Evolutionary conservation across 1,140 invertebrate genomes (phyloP), one percentile per base, ranked within the genome.

Genomic region (Ganaspis sp.): DNA sequence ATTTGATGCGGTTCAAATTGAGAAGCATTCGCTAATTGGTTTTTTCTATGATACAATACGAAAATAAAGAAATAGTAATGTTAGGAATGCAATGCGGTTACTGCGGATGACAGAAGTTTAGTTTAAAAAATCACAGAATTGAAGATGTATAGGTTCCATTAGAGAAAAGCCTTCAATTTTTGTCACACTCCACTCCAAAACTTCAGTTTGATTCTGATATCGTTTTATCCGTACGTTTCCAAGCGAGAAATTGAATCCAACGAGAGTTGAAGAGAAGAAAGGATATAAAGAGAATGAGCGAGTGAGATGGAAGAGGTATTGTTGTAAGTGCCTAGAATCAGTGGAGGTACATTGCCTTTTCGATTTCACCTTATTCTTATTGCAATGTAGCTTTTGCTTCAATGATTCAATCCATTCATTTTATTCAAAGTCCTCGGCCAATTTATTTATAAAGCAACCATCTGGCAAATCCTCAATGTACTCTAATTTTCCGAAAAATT

Each of bases 231-330:
- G 54, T 23, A 64, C 58, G 58, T 64, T 64, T 34, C 58, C 58
- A 64, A 64, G 58, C 58, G 58, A 26, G 23, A 64, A 64, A 64
- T 64, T 64, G 58, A 64, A 64, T 64, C 12, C 12, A 34, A 64
- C 58, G 23, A 64, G n/a, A n/a, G 54, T 11, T 58, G 54, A 58
- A 21, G 19, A 58, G 54, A 64, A 64, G 26, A 29, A 34, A n/a
- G 58, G 34, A 71, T 42, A 42, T 40, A 12, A 45, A 40, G 17
- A 42, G 70, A 40, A 71, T 42, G 38, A 64, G 23, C 29, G 26
- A 15, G 58, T 64, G 15, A 9, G 54, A 34, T 29, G 15, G 12
- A 64, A 64, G 26, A 29, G 58, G 11, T 64, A 29, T 64, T 64
- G 58, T 26, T 29, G 9, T 29, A 64, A 64, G 26, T 64, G 58